Conservation (phyloP, 2,888 invertebrate genomes). For the Catocala fraxini region DNA sequence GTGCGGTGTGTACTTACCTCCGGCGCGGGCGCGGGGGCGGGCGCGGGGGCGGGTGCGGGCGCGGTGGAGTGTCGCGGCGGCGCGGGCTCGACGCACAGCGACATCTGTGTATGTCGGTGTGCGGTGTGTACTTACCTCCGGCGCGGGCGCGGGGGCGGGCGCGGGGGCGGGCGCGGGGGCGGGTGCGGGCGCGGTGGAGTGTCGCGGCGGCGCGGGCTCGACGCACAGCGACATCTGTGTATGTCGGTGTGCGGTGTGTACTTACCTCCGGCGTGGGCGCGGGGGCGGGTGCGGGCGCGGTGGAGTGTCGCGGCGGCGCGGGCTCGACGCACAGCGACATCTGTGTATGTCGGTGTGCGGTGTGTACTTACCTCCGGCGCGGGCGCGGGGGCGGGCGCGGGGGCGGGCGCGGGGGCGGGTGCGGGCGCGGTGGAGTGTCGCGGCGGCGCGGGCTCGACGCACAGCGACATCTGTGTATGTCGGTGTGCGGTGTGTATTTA, state of each 20-base stretch:
- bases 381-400: too few relatives aligned
- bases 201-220: constrained; percentile 27
- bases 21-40: too few relatives aligned
- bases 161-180: background rate
- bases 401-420: background rate
- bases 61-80: constrained; percentile 54
- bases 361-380: constrained; percentile 22
- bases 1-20: background rate
- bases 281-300: background rate
- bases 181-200: constrained; percentile 11
- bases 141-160: too few relatives aligned
- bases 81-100: constrained; percentile 44
- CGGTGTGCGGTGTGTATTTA: background rate
- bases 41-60: background rate
- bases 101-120: too few relatives aligned
- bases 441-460: constrained; percentile 62
- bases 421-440: constrained; percentile 37
- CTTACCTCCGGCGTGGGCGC: constrained; percentile 21
- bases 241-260: background rate
- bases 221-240: constrained; percentile 26
- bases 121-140: background rate
- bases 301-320: constrained; percentile 10
- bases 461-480: constrained; percentile 17
- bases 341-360: too few relatives aligned
- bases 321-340: too few relatives aligned